Percentiles rank a stretch among this genome's conserved stretches.
phyloP scores from a whole-genome alignment of 2,113 vertebrate genomes.

The Trachemys scripta region DNA sequence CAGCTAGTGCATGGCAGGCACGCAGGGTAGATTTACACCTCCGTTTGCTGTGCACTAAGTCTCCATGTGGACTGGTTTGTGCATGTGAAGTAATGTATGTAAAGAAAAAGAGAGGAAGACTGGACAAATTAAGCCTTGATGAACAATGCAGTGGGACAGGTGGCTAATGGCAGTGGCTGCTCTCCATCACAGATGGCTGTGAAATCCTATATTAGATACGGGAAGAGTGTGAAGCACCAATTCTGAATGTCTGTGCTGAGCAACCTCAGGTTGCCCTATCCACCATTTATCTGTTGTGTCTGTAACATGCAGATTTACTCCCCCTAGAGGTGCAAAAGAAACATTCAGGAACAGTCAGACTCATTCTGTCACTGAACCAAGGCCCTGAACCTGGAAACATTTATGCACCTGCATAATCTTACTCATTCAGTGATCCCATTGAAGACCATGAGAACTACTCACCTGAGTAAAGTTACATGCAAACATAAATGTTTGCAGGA shows the following conservation, averaged over 20 bases:
- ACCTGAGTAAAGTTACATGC: not conserved
- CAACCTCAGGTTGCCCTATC: not conserved
- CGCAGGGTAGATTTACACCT: not conserved
- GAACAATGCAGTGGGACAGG: not conserved
- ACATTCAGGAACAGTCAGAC: constrained; percentile 23
- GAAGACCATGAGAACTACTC: not conserved
- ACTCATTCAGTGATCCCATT: not conserved
- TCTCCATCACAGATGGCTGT: not conserved
- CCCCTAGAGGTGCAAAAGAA: constrained; percentile 66
- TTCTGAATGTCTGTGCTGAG: not conserved
- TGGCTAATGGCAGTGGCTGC: not conserved
- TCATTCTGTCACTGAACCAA: fast-evolving
- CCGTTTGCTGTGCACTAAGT: not conserved
- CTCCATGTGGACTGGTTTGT: not conserved
- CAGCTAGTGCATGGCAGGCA: not conserved
- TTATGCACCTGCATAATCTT: not conserved
- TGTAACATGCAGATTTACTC: constrained; percentile 50
- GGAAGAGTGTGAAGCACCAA: not conserved
- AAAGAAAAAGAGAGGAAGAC: not conserved
- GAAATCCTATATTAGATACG: not conserved
- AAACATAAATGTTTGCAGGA: not conserved
- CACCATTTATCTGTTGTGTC: not conserved
- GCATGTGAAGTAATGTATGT: not conserved
- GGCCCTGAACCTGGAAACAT: not conserved
- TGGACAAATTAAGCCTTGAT: not conserved